Evolutionary conservation across 2,797 vertebrate genomes (phyloP).

Genomic region (Meda fulgida): DNA sequence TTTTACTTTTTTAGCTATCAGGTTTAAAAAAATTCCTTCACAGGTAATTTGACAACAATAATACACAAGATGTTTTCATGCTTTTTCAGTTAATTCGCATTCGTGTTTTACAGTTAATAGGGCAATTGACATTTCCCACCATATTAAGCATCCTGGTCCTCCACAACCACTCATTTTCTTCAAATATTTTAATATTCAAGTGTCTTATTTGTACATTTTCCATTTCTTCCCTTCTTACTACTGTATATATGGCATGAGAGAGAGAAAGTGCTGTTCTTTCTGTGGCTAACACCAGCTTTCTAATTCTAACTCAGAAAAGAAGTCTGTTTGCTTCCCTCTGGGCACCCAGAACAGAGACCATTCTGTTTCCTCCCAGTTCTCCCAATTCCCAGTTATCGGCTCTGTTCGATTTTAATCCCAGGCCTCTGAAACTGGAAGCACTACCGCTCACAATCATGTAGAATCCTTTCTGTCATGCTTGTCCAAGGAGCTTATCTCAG

Average conservation of each 20-base stretch:
- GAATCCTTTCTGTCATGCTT: constrained; percentile 51
- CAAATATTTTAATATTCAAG: constrained; percentile 5
- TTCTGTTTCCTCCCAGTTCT: constrained; percentile 46
- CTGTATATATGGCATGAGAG: constrained; percentile 10
- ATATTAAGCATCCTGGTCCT: neutral
- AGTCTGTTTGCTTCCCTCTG: constrained; percentile 34
- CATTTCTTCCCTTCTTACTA: neutral
- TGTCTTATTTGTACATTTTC: constrained; percentile 3
- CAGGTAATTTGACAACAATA: neutral
- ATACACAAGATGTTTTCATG: too few relatives aligned
- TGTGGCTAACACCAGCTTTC: constrained; percentile 20
- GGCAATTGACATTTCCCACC: neutral
- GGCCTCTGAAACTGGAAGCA: constrained; percentile 45
- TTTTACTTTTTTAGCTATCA: neutral
- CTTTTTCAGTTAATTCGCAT: neutral
- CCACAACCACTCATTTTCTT: neutral
- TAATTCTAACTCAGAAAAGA: constrained; percentile 30
- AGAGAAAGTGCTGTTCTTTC: constrained; percentile 19
- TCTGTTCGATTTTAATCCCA: constrained; percentile 48
- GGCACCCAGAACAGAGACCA: constrained; percentile 41
- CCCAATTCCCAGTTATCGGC: constrained; percentile 49
- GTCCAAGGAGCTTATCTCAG: constrained; percentile 48
- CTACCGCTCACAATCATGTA: constrained; percentile 36
- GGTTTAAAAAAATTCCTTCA: neutral
- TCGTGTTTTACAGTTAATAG: neutral